Percentiles rank a stretch among this genome's conserved stretches.
Conservation (phyloP, 2,888 invertebrate species). For the Luperina nickerlii region DNA sequence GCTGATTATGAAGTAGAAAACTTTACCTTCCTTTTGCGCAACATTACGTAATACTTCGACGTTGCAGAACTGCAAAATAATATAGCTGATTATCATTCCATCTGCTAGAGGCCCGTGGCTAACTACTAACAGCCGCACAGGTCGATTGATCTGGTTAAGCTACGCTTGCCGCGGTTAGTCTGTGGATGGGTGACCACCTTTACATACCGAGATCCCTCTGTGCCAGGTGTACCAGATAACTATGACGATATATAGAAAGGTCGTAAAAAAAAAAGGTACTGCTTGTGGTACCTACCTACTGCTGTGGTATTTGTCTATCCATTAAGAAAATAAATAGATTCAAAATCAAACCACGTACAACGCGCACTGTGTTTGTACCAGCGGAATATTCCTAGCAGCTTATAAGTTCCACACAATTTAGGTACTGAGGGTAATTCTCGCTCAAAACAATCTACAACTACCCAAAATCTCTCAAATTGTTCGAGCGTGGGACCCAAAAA, state of each 20-base stretch:
- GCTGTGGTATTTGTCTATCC: not conserved
- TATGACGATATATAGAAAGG: not conserved
- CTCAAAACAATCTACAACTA: slow-evolving; percentile 9
- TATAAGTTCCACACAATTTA: not conserved
- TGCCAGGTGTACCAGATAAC: not conserved
- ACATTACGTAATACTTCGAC: not conserved
- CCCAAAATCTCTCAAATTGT: not conserved
- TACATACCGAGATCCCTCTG: too few species aligned
- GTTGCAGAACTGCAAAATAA: not conserved
- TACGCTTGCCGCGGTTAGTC: too few species aligned
- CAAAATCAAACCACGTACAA: not conserved
- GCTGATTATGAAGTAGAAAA: too few species aligned
- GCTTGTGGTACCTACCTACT: not conserved
- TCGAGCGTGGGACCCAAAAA: not conserved
- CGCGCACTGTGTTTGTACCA: not conserved
- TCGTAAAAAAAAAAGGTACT: not conserved
- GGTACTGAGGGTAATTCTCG: not conserved
- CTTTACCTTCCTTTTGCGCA: too few species aligned
- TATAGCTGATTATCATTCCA: not conserved
- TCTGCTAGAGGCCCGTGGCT: not conserved
- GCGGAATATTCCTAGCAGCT: not conserved
- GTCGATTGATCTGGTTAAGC: too few species aligned
- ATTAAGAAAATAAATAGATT: not conserved
- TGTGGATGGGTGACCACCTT: too few species aligned
- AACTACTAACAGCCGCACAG: too few species aligned